These are phyloP conservation scores for Microplitis manilae DNA, from an alignment of 2,888 invertebrate species.

Conservation along the genomic window DNA sequence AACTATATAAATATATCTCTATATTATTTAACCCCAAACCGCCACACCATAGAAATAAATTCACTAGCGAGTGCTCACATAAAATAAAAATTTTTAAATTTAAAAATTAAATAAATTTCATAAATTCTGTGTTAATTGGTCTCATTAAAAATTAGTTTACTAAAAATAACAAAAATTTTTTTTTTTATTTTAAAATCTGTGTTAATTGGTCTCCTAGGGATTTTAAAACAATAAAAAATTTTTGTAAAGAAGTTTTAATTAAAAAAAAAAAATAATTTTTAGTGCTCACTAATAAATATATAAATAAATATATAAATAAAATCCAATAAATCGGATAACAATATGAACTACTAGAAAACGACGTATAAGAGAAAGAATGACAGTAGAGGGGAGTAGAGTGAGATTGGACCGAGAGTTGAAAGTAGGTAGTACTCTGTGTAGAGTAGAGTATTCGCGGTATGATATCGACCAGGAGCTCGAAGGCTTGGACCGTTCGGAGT, in stretches of 20 bases:
- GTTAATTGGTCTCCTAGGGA: too few relatives aligned
- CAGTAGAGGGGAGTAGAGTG: conserved; percentile 42
- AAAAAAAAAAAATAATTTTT: background rate
- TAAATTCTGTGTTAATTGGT: too few relatives aligned
- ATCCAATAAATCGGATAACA: conserved; percentile 4
- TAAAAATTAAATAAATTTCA: too few relatives aligned
- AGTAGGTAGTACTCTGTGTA: conserved; percentile 58
- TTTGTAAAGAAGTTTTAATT: background rate
- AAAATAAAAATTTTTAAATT: too few relatives aligned
- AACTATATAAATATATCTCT: background rate
- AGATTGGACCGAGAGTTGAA: conserved; percentile 54
- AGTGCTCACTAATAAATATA: background rate
- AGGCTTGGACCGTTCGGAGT: conserved; percentile 59
- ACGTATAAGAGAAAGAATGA: conserved; percentile 24
- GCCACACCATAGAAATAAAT: too few relatives aligned
- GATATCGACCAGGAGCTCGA: conserved; percentile 63
- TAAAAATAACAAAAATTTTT: too few relatives aligned
- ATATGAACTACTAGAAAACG: conserved; percentile 14
- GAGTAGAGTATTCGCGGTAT: conserved; percentile 52
- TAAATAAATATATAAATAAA: conserved; percentile 5
- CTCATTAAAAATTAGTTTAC: too few relatives aligned
- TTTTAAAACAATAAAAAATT: background rate
- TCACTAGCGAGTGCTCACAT: too few relatives aligned
- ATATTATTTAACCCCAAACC: background rate
- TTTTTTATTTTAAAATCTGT: too few relatives aligned